These are phyloP conservation scores for Etia nguti DNA, from an alignment of 2,113 vertebrate genomes.

Conservation along the genomic window DNA sequence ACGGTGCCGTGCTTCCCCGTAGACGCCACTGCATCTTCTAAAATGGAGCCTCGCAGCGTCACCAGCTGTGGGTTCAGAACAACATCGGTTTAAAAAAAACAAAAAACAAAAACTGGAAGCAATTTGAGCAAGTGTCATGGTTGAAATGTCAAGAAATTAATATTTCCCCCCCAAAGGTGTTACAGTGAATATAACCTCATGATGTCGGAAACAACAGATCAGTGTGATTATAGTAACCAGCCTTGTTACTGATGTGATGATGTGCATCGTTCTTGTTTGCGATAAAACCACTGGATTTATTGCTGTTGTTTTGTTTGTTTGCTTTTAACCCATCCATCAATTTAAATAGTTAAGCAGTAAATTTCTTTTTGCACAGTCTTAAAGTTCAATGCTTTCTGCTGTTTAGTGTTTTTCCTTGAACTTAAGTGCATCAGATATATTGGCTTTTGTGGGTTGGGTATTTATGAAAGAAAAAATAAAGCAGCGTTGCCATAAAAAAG, in stretches of 20 bases:
- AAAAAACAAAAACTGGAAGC: background rate
- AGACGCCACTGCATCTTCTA: slow-evolving; percentile 84
- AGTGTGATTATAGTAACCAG: background rate
- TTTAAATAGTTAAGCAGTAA: background rate
- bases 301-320: background rate
- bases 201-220: background rate
- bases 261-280: background rate
- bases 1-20: slow-evolving; percentile 80
- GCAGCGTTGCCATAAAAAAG: background rate
- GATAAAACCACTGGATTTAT: background rate
- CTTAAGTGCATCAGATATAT: background rate
- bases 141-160: background rate
- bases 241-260: background rate
- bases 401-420: background rate
- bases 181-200: background rate
- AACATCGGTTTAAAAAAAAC: background rate
- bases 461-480: background rate
- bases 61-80: slow-evolving; percentile 70
- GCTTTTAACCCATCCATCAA: background rate
- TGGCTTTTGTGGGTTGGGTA: background rate
- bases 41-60: slow-evolving; percentile 85
- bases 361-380: background rate
- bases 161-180: background rate
- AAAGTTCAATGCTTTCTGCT: background rate
- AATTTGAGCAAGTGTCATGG: background rate